phyloP scores from a whole-genome alignment of 2,888 invertebrate species.

The Polyploca ridens region DNA sequence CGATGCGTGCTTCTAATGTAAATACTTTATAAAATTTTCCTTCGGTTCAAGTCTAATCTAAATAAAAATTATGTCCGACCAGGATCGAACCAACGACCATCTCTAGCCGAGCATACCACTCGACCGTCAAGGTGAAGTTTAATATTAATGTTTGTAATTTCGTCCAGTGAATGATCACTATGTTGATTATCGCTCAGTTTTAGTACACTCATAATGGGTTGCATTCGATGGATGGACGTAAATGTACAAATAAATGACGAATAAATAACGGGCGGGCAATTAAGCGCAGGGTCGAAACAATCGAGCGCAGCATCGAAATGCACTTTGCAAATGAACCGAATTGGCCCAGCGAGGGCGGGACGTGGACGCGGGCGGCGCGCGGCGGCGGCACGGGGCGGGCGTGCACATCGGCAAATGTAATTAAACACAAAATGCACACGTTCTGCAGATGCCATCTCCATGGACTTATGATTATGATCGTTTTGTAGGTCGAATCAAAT shows the following conservation, averaged over 20 bases:
- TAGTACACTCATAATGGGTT: constrained; percentile 48
- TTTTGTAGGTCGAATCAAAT: no score
- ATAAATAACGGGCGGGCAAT: constrained; percentile 78
- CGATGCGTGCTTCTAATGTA: constrained; percentile 68
- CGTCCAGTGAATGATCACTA: constrained; percentile 19
- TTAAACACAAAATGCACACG: constrained; percentile 70
- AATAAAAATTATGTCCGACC: no score
- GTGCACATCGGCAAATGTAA: constrained; percentile 65
- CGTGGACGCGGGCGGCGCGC: constrained; percentile 15
- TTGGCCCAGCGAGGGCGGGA: constrained; percentile 40
- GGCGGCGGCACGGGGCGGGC: constrained; percentile 40
- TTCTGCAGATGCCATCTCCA: constrained; percentile 60
- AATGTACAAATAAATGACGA: constrained; percentile 73
- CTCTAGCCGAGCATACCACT: no score
- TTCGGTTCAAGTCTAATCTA: no score
- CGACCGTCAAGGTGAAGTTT: no score
- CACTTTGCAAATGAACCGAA: constrained; percentile 83
- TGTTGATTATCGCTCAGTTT: constrained; percentile 40
- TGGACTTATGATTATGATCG: constrained; percentile 18
- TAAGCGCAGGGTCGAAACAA: constrained; percentile 76
- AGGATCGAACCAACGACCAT: no score
- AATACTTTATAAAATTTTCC: constrained; percentile 53
- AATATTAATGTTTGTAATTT: constrained; percentile 16
- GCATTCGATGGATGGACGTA: constrained; percentile 56
- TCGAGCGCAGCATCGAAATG: constrained; percentile 79